Evolutionary conservation across 2,797 vertebrate genomes (phyloP), one percentile per base, ranked within the genome.

Genomic region (Petrocephalus schoutedeni): DNA sequence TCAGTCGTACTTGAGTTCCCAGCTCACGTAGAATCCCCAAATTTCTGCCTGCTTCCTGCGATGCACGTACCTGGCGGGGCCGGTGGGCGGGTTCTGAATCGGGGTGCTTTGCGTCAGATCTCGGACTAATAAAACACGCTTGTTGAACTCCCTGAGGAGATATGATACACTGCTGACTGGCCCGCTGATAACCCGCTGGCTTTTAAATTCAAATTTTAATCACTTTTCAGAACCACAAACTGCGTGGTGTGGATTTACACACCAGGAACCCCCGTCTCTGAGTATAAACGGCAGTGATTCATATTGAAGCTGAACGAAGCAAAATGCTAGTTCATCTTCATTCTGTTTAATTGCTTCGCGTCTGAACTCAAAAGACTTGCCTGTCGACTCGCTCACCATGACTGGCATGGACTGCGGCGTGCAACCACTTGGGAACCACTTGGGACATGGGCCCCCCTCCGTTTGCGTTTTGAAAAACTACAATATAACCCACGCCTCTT

Each of bases 121-220:
- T 80, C 7, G 74, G 74, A 49, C 41, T 21, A 80, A 49, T 21
- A 49, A 45, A 49, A 21, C 41, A 21, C 9, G 41, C 74, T 49
- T n/a, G 41, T 49, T 19, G 19, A 80, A 49, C 41, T 49, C 74
- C 41, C 36, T 2, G 45, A 49, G 41, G 74, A 80, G 41, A 80
- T n/a, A 2, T 1, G 41, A 49, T 80, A 8, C 74, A 21, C 36
- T 21, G 74, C 41, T 45, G 74, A 80, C 41, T 80, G 74, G 41
- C 16, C 41, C n/a, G 74, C 41, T 41, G 67, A 74, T 74, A 74
- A 74, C 67, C 67, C 36, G 67, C 67, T 41, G 67, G 32, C 67
- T 74, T 80, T 80, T 49, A 49, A 80, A 80, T 80, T 80, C 74
- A 49, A 80, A 80, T 49, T 80, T 80, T 45, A 80, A 49, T 80